Base-by-base conservation (phyloP, 2,888 invertebrate species). In the Pherbina coryleti region DNA sequence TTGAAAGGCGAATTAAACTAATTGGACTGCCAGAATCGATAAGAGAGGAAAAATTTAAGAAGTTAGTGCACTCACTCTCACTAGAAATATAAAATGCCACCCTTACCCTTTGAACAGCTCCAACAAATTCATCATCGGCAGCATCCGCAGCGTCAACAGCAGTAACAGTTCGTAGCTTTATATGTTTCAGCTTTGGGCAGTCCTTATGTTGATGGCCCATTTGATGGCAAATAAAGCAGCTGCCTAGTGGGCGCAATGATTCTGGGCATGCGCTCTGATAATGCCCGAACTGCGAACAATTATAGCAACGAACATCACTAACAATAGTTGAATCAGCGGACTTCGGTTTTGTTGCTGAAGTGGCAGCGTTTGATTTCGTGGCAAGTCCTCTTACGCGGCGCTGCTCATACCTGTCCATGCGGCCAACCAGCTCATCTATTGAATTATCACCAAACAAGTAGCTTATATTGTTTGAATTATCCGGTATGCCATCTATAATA, bases 1-100 rank as follows among this genome's bases (percentile, higher is more conserved):
- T 75, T 37, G 72, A 79, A 37, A 37, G 51, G 11, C 70, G 60
- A 34, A 79, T 77, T n/a, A 77, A n/a, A 60, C 74, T 77, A 77
- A 77, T 78, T 22, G 78, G 71, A 51, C 70, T 78, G 53, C 78
- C 70, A 14, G 78, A 75, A 31, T 69, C 69, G 37, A 69, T 34
- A 19, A 69, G 44, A 51, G 69, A 69, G 37, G 31, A 34, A 44
- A 37, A 69, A 66, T 66, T 31, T 66, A 66, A 25, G 8, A 28
- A 66, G n/a, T 66, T 37, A 31, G 66, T 66, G 66, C 66, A 66
- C 37, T n/a, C 28, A 17, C n/a, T 66, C 37, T n/a, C 34, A 66
- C 53, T 37, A 25, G 53, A 57, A 25, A n/a, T 19, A 66, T 2
- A 76, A 69, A 69, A 69, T n/a, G 69, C 69, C 37, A 69, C 69